Percentiles rank a stretch among this genome's conserved stretches.
These are phyloP conservation scores for Pitta sordida DNA, from an alignment of 2,113 vertebrate species.

Conservation along the genomic window DNA sequence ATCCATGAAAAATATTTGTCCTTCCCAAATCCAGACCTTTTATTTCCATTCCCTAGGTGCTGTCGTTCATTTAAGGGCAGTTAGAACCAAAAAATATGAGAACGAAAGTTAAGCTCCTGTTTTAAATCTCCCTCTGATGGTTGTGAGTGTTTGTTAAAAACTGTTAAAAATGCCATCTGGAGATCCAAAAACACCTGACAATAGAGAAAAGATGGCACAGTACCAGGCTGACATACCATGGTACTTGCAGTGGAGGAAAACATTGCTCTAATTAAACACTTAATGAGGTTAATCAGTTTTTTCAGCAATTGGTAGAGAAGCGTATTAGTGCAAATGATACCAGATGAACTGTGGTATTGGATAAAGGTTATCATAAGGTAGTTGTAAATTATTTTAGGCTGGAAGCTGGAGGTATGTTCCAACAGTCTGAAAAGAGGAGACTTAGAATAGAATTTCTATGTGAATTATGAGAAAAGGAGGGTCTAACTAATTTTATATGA, in stretches of 20 bases:
- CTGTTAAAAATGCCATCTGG: not conserved
- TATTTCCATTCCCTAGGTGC: not conserved
- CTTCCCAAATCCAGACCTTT: not conserved
- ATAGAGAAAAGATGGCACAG: not conserved
- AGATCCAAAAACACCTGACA: not conserved
- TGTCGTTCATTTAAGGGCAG: not conserved
- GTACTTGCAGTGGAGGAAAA: not conserved
- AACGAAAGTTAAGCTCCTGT: not conserved
- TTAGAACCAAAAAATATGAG: not conserved
- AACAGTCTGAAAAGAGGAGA: not conserved
- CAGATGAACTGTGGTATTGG: not conserved
- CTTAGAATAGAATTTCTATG: not conserved
- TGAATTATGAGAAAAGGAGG: not conserved
- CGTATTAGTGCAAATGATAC: not conserved
- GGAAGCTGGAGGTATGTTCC: not conserved
- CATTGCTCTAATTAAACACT: not conserved
- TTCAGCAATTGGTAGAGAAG: not conserved
- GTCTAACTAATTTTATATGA: not conserved
- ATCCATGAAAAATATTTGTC: not conserved
- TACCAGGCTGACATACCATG: not conserved
- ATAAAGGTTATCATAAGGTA: not conserved
- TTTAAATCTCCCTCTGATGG: not conserved
- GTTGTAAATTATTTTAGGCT: not conserved
- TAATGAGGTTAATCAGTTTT: not conserved
- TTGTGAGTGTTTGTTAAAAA: not conserved